A percentile compares a stretch with the other conserved stretches of the same genome.
Conservation (phyloP, 1,140 invertebrate species). For the Bombus balteatus region DNA sequence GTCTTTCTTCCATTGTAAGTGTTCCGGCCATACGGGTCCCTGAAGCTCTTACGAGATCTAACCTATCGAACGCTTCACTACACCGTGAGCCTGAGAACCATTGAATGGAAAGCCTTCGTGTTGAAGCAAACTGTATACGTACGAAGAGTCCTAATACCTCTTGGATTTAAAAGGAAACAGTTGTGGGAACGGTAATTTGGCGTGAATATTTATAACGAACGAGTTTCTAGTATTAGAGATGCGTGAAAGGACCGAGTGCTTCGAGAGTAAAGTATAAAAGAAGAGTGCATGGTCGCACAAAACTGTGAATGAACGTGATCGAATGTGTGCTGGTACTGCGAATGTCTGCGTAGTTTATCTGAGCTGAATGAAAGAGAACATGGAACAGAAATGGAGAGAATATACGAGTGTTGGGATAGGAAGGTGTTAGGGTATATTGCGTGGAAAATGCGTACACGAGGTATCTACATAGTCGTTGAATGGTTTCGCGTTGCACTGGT, state of each 20-base stretch:
- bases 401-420: background rate
- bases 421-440: background rate
- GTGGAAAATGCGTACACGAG: background rate
- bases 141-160: background rate
- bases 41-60: constrained; percentile 15
- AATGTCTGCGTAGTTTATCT: constrained; percentile 2
- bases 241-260: background rate
- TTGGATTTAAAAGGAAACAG: background rate
- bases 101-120: background rate
- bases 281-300: background rate
- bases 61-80: constrained; percentile 7
- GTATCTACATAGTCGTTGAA: background rate
- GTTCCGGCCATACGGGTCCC: constrained; percentile 6
- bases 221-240: background rate
- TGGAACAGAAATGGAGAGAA: background rate
- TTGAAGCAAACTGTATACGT: background rate
- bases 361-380: background rate
- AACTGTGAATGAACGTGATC: background rate
- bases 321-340: background rate
- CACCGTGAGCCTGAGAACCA: background rate
- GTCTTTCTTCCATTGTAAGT: constrained; percentile 5
- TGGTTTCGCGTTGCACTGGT: background rate
- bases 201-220: background rate
- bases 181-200: background rate
- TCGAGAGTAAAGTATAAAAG: background rate